Conservation (phyloP, 2,113 vertebrate species). For the Pyxicephalus adspersus region DNA sequence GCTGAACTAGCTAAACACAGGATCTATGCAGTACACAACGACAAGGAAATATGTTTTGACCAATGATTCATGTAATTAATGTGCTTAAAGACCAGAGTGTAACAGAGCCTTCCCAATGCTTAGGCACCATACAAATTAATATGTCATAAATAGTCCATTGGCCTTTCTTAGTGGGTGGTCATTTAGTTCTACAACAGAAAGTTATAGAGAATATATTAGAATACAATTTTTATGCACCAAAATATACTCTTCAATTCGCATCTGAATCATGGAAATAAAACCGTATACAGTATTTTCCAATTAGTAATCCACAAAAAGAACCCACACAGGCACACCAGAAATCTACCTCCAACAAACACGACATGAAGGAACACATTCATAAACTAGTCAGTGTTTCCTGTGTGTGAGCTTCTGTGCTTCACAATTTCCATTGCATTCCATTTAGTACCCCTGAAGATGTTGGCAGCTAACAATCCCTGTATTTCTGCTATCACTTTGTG, state of each 20-base stretch:
- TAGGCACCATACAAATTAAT: constrained; percentile 33
- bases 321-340: constrained; percentile 42
- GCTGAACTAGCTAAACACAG: constrained; percentile 8
- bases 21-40: constrained; percentile 1
- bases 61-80: constrained; percentile 32
- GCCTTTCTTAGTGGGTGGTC: constrained; percentile 51
- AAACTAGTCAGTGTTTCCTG: constrained; percentile 44
- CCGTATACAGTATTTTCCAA: constrained; percentile 53
- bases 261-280: constrained; percentile 54
- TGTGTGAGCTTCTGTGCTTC: constrained; percentile 48
- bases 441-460: constrained; percentile 32
- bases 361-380: constrained; percentile 56
- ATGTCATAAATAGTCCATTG: constrained; percentile 47
- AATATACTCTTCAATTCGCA: constrained; percentile 50
- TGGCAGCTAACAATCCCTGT: constrained; percentile 30
- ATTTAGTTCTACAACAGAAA: constrained; percentile 27
- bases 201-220: constrained; percentile 36
- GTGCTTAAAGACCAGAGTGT: constrained; percentile 28
- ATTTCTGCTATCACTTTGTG: constrained; percentile 43
- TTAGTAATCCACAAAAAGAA: constrained; percentile 55
- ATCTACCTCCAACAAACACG: constrained; percentile 51
- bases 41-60: constrained; percentile 34
- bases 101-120: constrained; percentile 39
- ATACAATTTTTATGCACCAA: constrained; percentile 48
- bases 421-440: constrained; percentile 53